Base-by-base conservation (phyloP, 2,888 invertebrate genomes). In the Trissolcus japonicus region DNA sequence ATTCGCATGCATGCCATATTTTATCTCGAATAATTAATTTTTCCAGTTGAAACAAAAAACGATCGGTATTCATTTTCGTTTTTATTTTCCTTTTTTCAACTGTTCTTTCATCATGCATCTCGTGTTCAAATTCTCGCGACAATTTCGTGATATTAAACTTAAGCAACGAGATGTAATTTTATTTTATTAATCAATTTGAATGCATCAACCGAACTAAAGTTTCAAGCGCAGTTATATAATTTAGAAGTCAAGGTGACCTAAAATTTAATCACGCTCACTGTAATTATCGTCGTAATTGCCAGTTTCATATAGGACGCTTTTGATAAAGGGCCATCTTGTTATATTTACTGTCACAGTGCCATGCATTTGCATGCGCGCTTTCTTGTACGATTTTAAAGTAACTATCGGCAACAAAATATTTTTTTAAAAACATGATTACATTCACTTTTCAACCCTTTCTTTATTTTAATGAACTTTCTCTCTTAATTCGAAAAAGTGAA, bases 211-310 rank as follows among this genome's bases (percentile, higher is more conserved):
- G 17, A 19, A 57, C 50, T 50, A 21, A 63, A 63, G 56, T 67
- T 67, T 67, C 57, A 57, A 67, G 35, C 9, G 35, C 16, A 51
- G 41, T 67, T 67, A 51, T 9, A 35, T 53, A 59, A 57, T 57
- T 67, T 67, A 21, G 29, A 43, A 67, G 67, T 67, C 41, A 53
- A 11, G 35, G 50, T 59, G 67, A 57, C 59, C 59, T 59, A 51
- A 67, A 59, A 57, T 67, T 59, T 59, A 59, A 43, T 67, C 59
- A 35, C 53, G 25, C 40, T 59, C 43, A 59, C 57, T 67, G 59
- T 43, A 59, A 59, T 67, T 67, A 67, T 67, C n/a, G 21, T 57
- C 19, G 21, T 43, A 51, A 67, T 67, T 54, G 56, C 67, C 25
- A 29, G 29, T 51, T 54, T 59, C 67, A 35, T 68, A 35, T 35